Evolutionary conservation across 2,888 invertebrate genomes (phyloP), one percentile per base, ranked within the genome.

Genomic region (Chaetogeoica ovagalla): DNA sequence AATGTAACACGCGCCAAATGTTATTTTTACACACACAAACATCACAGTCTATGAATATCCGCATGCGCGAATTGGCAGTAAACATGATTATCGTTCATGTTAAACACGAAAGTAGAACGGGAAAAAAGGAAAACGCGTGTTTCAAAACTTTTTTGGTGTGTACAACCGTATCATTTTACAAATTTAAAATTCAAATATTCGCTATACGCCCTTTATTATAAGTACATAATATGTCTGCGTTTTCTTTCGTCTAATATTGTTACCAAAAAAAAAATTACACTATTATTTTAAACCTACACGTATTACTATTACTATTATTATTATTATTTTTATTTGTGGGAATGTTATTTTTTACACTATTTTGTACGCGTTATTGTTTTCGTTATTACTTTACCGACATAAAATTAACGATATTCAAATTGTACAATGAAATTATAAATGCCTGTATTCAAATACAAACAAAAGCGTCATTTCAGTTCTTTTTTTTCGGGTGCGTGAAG

Each of bases 181-280:
- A 75, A 75, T 66, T 75, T 75, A 75, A 75, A 75, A 75, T 75
- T 75, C 74, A 75, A 65, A 75, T 75, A 65, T 66, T 65, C 57
- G 19, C 57, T 43, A 39, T 48, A 48, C 48, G 11, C 65, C 65
- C 74, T 19, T 9, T 66, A 19, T 19, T 55, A 19, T 55, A 17
- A 5, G 19, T 55, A 39, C 9, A 11, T 48, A 48, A 48, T 13
- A 13, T 15, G 13, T 48, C 55, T 6, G 55, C 19, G 4, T 19
- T 19, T 19, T 55, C 4, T 55, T 55, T 55, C 55, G 19, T 6
- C 55, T 0, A 55, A 55, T 55, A 8, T 55, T 55, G 19, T 55
- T 55, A 3, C 19, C 0, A 19, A 19, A 55, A 19, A 55, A 1
- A 55, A 9, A 69, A 48, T 30, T 55, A 48, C 48, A 3, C 13